A percentile compares a stretch with the other conserved stretches of the same genome.
These are phyloP conservation scores for Sinopyrophorus schimmeli DNA, from an alignment of 2,888 invertebrate species.

Conservation along the genomic window DNA sequence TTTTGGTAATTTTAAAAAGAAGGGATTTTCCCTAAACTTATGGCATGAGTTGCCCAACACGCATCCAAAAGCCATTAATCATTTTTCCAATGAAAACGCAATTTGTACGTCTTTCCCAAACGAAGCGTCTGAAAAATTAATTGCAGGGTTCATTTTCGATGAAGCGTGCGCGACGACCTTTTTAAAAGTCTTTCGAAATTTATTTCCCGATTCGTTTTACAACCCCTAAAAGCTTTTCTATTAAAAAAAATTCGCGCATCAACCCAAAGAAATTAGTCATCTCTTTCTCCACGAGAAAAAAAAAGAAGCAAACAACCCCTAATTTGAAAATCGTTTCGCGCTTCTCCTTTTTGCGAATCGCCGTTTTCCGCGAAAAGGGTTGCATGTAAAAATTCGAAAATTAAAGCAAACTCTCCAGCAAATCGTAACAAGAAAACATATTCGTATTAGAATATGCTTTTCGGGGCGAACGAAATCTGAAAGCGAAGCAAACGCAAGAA, in stretches of 20 bases:
- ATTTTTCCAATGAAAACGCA: slow-evolving; percentile 48
- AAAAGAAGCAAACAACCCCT: too few species aligned
- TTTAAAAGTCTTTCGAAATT: slow-evolving; percentile 40
- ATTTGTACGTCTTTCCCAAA: slow-evolving; percentile 42
- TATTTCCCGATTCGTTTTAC: slow-evolving; percentile 34
- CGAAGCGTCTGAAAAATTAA: slow-evolving; percentile 36
- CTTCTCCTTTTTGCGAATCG: too few species aligned
- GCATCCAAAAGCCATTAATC: slow-evolving; percentile 42
- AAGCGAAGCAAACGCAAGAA: slow-evolving; percentile 23
- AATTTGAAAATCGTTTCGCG: too few species aligned
- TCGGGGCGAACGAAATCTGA: slow-evolving; percentile 23
- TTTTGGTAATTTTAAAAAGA: too few species aligned
- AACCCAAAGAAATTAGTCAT: too few species aligned
- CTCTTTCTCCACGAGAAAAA: too few species aligned
- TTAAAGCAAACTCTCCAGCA: slow-evolving; percentile 27
- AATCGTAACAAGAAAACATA: slow-evolving; percentile 38
- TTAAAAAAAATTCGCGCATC: too few species aligned
- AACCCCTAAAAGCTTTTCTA: background rate
- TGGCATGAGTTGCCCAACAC: slow-evolving; percentile 42
- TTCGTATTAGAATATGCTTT: slow-evolving; percentile 41
- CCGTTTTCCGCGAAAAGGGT: too few species aligned
- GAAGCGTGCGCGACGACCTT: slow-evolving; percentile 37
- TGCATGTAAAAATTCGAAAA: slow-evolving; percentile 19
- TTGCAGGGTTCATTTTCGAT: slow-evolving; percentile 39
- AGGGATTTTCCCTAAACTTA: slow-evolving; percentile 42